phyloP scores from a whole-genome alignment of 30 jellyfish, hydroid and myxozoan genomes.

The Aurelia sp. region DNA sequence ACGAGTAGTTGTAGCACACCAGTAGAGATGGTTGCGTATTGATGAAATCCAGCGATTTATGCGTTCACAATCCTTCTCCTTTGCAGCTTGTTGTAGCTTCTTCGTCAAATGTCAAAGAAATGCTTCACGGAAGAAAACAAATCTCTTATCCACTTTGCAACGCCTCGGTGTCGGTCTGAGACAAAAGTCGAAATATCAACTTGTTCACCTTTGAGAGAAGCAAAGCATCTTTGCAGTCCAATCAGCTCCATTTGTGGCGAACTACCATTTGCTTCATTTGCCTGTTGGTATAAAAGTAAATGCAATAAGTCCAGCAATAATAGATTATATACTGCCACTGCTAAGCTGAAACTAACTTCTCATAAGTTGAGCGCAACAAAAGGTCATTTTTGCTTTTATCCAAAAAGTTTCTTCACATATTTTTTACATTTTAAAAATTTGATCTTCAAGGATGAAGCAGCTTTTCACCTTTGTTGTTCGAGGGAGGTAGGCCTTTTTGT shows the following conservation, averaged over 20 bases:
- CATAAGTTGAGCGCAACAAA: no score
- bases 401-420: no score
- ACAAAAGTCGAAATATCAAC: conserved; percentile 9
- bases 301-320: no score
- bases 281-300: no score
- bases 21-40: conserved; percentile 31
- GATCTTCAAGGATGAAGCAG: no score
- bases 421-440: no score
- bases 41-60: conserved; percentile 15
- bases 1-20: conserved; percentile 22
- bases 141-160: conserved; percentile 32
- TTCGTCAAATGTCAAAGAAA: conserved; percentile 41
- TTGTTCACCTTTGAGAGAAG: background rate
- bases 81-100: conserved; percentile 27
- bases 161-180: conserved; percentile 34
- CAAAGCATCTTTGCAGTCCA: conserved; percentile 31
- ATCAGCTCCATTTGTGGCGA: conserved; percentile 1
- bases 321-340: no score
- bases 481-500: no score
- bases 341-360: no score
- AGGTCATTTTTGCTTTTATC: no score
- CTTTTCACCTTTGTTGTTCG: no score
- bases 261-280: no score
- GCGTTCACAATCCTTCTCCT: conserved; percentile 18
- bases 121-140: background rate